These are phyloP conservation scores for Muntiacus reevesi DNA, from an alignment of 2,113 vertebrate species.

Conservation along the genomic window DNA sequence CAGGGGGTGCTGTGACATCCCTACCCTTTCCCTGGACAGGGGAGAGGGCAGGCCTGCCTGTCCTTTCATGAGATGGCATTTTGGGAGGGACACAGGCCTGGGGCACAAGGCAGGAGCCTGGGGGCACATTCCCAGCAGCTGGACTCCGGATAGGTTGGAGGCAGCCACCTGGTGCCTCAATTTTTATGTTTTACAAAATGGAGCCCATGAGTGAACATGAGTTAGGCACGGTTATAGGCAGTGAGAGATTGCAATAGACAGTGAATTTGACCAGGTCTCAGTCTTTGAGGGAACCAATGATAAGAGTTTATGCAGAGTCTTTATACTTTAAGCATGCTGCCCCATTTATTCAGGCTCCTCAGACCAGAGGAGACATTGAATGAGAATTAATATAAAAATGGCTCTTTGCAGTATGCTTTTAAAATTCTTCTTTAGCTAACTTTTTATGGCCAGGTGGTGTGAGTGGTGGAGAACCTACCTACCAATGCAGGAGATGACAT, in stretches of 20 bases:
- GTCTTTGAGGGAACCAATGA: not conserved
- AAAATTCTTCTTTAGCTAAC: not conserved
- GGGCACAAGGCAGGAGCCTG: not conserved
- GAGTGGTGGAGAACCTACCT: not conserved
- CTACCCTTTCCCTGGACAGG: not conserved
- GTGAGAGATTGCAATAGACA: not conserved
- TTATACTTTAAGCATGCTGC: not conserved
- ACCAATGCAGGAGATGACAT: not conserved
- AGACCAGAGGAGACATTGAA: not conserved
- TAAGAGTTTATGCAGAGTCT: not conserved
- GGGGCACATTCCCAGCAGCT: not conserved
- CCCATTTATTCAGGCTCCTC: not conserved
- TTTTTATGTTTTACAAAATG: not conserved
- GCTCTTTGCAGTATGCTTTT: not conserved
- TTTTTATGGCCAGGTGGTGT: not conserved
- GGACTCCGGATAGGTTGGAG: not conserved
- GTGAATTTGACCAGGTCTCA: not conserved
- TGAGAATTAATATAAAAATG: not conserved
- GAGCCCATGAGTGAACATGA: fast-evolving
- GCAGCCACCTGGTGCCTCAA: not conserved
- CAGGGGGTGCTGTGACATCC: fast-evolving
- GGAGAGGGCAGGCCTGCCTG: not conserved
- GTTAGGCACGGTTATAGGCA: not conserved
- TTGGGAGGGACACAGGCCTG: not conserved
- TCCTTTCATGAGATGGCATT: not conserved